phyloP scores from a whole-genome alignment of 2,113 vertebrate genomes.

The Prunella himalayana region DNA sequence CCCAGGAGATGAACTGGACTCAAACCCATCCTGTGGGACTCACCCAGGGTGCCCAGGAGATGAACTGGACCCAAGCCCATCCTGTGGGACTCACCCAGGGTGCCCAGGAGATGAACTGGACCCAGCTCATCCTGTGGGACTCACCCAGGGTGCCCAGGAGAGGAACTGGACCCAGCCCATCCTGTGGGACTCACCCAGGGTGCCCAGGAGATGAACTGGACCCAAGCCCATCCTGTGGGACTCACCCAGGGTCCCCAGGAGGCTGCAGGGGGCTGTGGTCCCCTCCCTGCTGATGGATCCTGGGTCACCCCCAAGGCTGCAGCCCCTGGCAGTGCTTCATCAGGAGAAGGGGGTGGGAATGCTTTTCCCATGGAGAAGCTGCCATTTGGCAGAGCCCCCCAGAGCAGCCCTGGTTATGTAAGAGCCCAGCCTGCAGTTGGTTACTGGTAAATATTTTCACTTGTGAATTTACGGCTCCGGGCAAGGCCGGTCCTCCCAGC shows the following conservation, averaged over 20 bases:
- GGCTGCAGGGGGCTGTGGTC: background rate
- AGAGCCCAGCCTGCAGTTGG: conserved; percentile 5
- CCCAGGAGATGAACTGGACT: background rate
- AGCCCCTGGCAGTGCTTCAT: background rate
- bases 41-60: background rate
- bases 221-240: background rate
- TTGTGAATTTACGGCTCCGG: background rate
- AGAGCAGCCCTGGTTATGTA: background rate
- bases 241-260: background rate
- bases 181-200: background rate
- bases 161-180: background rate
- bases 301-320: background rate
- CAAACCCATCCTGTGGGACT: background rate
- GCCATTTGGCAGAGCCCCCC: background rate
- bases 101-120: background rate
- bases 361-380: conserved; percentile 30
- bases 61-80: no score
- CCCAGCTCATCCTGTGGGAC: background rate
- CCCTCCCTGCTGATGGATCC: background rate
- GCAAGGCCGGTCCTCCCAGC: background rate
- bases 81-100: background rate
- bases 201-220: background rate
- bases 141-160: background rate
- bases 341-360: background rate
- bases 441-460: conserved; percentile 42